A percentile compares a stretch with the other conserved stretches of the same genome.
Conservation (phyloP, 2,113 vertebrate genomes). For the Lota lota region DNA sequence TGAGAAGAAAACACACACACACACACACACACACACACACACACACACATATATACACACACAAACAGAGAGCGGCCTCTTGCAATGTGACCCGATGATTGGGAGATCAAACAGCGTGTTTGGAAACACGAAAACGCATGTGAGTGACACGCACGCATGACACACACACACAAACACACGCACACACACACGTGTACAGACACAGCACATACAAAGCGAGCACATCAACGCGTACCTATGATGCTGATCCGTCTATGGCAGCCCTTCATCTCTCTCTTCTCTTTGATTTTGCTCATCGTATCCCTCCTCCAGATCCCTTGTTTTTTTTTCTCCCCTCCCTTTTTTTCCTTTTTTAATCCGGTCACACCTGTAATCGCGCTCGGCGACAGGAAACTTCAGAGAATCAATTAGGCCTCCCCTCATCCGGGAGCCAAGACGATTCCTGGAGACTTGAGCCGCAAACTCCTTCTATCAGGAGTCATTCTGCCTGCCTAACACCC, state of each 20-base stretch:
- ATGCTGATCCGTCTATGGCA: slow-evolving; percentile 70
- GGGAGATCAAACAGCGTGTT: slow-evolving; percentile 60
- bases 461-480: slow-evolving; percentile 82
- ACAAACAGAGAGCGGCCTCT: slow-evolving; percentile 38
- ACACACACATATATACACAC: not conserved
- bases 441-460: slow-evolving; percentile 79
- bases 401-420: slow-evolving; percentile 80
- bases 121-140: not conserved
- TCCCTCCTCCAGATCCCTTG: slow-evolving; percentile 71
- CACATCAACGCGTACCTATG: slow-evolving; percentile 51
- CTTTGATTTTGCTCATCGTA: slow-evolving; percentile 70
- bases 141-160: not conserved
- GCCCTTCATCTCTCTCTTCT: slow-evolving; percentile 65
- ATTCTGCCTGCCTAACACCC: slow-evolving; percentile 80
- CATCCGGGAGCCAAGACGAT: slow-evolving; percentile 77
- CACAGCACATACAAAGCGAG: slow-evolving; percentile 45
- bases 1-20: slow-evolving; percentile 25
- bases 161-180: no score
- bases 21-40: no score
- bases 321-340: slow-evolving; percentile 47
- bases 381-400: slow-evolving; percentile 76
- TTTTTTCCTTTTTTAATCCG: slow-evolving; percentile 68
- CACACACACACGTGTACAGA: no score
- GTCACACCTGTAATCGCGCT: slow-evolving; percentile 76
- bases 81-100: slow-evolving; percentile 67